Base-by-base conservation (phyloP, 2,888 invertebrate genomes). In the Lathronympha strigana region DNA sequence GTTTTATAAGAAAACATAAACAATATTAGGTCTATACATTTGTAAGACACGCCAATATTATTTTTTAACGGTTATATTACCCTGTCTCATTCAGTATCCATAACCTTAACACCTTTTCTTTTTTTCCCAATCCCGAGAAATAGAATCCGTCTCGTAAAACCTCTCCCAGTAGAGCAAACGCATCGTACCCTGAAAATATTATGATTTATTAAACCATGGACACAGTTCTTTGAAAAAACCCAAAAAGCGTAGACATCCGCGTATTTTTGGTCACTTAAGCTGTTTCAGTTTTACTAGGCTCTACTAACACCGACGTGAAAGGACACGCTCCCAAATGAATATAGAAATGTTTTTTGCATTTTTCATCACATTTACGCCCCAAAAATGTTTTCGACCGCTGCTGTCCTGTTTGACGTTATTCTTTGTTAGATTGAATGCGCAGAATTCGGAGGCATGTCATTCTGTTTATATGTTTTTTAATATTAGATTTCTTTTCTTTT, bases 161-260 rank as follows among this genome's bases (percentile, higher is more conserved):
- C 80, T 81, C 79, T 82, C 80, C 81, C 76, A 58, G 55, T 68
- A 76, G 81, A 78, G 45, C 36, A 60, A 75, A 72, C 72, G 71
- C 69, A 67, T 60, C 67, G 64, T 36, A 70, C 67, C 73, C 72
- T 68, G 76, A 72, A 76, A 80, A 80, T 77, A 81, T 79, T 78
- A 83, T 83, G 83, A 83, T 84, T 82, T 84, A 82, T 83, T 80
- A 80, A 81, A 75, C 71, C 68, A 69, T 71, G 72, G 72, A 75
- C 75, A 75, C 70, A 69, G 69, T 67, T 28, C 33, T 23, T 19
- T 28, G 6, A 5, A 4, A 38, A 8, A 36, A 58, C n/a, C 33
- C 17, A 43, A 58, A 57, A 25, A 43, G 63, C 33, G 5, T 31
- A 43, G 1, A 25, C 2, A 23, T 28, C 13, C 8, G 13, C 2